A percentile compares a stretch with the other conserved stretches of the same genome.
These are phyloP conservation scores for Hermaeophaga mercurialis DNA, from an alignment of 2,888 invertebrate genomes.

Conservation along the genomic window DNA sequence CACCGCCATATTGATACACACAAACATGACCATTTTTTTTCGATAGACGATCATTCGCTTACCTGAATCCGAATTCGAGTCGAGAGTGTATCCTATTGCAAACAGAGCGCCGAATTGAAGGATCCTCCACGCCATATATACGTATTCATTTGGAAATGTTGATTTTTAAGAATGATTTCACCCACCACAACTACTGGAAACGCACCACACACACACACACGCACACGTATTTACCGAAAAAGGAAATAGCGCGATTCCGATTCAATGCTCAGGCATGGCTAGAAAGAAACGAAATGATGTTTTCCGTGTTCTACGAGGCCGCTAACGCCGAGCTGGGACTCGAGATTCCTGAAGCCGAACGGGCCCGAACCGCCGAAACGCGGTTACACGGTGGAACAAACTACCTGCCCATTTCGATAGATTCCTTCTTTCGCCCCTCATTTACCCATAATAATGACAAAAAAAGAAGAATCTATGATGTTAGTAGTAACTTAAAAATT, in stretches of 20 bases:
- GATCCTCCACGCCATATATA: constrained; percentile 81
- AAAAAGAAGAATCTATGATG: too few species aligned
- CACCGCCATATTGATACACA: constrained; percentile 49
- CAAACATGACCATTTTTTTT: constrained; percentile 41
- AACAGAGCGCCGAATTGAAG: constrained; percentile 71
- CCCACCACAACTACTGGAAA: constrained; percentile 50
- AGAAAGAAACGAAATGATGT: constrained; percentile 20
- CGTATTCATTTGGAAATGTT: constrained; percentile 66
- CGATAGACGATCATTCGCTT: constrained; percentile 24
- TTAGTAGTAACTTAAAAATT: too few species aligned
- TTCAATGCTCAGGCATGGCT: constrained; percentile 26
- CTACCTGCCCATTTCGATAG: constrained; percentile 18
- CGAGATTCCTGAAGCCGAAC: constrained; percentile 6
- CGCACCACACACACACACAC: too few species aligned
- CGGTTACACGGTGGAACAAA: constrained; percentile 8
- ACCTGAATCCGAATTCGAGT: constrained; percentile 42
- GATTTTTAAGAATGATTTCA: constrained; percentile 51
- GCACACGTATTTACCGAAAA: constrained; percentile 50
- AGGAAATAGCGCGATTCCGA: constrained; percentile 56
- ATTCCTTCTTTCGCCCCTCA: too few species aligned
- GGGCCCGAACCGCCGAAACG: constrained; percentile 4
- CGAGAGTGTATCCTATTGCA: constrained; percentile 59
- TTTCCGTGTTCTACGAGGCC: constrained; percentile 18
- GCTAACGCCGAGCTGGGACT: constrained; percentile 10
- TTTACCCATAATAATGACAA: too few species aligned